Evolutionary conservation across 64 coral and sea anemone genomes (phyloP).

Genomic region (Pocillopora damicornis): DNA sequence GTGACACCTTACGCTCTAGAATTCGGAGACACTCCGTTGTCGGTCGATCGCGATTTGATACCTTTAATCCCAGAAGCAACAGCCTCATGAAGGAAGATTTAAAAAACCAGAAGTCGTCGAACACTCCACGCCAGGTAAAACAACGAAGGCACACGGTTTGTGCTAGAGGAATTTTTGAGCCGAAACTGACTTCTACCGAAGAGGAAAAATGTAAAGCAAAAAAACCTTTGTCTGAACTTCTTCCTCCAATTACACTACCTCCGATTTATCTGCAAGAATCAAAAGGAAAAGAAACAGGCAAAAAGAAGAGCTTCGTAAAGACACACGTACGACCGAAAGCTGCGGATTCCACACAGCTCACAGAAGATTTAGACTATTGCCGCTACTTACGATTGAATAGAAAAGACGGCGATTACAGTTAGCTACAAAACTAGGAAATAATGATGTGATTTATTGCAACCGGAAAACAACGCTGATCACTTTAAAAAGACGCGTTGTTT

Average conservation of each 20-base stretch:
- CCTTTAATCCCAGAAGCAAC: neutral
- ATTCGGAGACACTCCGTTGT: slow-evolving; percentile 5
- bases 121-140: neutral
- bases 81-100: neutral
- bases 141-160: slow-evolving; percentile 24
- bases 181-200: neutral
- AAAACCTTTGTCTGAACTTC: slow-evolving; percentile 6
- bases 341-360: neutral
- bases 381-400: slow-evolving; percentile 18
- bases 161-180: neutral
- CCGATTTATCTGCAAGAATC: slow-evolving; percentile 30
- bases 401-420: neutral
- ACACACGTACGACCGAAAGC: neutral
- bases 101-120: neutral
- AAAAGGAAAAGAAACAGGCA: slow-evolving; percentile 3
- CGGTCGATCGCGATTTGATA: neutral
- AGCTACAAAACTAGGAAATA: neutral
- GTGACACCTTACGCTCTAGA: neutral
- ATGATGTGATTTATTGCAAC: neutral
- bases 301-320: neutral
- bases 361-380: slow-evolving; percentile 3
- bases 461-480: neutral
- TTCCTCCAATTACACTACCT: slow-evolving; percentile 26
- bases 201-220: neutral
- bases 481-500: too few relatives aligned